Evolutionary conservation across 2,113 vertebrate species (phyloP).

Genomic region (Micronycteris hirsuta): DNA sequence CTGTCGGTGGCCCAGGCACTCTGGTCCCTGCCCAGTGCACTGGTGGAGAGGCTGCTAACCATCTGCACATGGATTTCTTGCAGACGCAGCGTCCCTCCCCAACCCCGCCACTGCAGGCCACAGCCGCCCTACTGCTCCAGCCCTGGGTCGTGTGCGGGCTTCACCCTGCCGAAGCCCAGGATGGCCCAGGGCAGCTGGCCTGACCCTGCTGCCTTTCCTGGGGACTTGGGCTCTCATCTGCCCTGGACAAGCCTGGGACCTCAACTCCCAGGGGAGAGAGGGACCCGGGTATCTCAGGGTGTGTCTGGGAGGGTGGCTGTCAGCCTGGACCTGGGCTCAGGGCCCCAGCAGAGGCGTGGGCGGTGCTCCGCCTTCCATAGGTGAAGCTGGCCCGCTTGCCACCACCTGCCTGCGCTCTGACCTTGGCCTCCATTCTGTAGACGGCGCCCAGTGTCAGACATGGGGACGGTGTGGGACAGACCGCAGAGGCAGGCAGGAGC

Average conservation of each 20-base stretch:
- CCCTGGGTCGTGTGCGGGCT: background rate
- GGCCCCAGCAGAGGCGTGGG: background rate
- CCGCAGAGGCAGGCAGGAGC: background rate
- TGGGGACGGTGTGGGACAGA: background rate
- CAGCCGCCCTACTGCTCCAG: no score
- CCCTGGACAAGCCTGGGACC: no score
- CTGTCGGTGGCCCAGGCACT: fast-evolving
- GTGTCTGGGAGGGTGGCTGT: background rate
- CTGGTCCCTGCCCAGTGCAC: fast-evolving
- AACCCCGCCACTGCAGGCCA: background rate
- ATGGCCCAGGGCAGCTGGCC: background rate
- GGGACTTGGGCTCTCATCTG: background rate
- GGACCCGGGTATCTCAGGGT: background rate
- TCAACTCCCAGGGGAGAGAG: no score
- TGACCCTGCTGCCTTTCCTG: background rate
- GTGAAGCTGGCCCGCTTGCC: fast-evolving
- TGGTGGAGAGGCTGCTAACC: background rate
- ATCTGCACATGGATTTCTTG: background rate
- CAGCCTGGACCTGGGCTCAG: background rate
- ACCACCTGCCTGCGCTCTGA: fast-evolving
- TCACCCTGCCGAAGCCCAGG: background rate
- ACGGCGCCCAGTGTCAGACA: fast-evolving
- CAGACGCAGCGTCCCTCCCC: background rate
- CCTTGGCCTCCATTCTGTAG: background rate
- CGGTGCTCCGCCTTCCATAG: background rate